Conservation (phyloP, 2,888 invertebrate species). For the Mimumesa dahlbomi region DNA sequence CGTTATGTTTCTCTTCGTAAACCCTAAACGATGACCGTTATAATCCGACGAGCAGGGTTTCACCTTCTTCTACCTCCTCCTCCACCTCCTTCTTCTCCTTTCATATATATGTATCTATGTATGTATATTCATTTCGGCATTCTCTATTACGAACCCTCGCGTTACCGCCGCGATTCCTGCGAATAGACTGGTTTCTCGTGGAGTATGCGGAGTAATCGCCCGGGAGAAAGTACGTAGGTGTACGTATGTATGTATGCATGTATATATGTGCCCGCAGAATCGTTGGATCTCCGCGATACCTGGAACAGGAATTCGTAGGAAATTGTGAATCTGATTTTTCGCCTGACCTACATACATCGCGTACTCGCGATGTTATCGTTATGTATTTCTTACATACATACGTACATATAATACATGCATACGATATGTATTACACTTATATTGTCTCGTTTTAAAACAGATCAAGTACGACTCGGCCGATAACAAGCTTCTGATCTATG, state of each 20-base stretch:
- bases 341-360: too few species aligned
- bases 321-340: too few species aligned
- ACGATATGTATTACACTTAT: constrained; percentile 13
- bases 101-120: too few species aligned
- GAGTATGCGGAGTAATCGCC: constrained; percentile 44
- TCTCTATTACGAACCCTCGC: constrained; percentile 39
- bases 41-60: constrained; percentile 28
- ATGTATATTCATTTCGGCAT: constrained; percentile 26
- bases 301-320: neutral
- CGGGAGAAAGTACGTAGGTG: constrained; percentile 53
- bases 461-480: too few species aligned
- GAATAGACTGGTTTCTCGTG: constrained; percentile 30
- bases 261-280: too few species aligned
- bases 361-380: too few species aligned
- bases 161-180: constrained; percentile 6
- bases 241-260: too few species aligned
- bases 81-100: too few species aligned
- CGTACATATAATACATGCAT: too few species aligned
- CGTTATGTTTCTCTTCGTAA: constrained; percentile 58
- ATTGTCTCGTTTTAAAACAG: too few species aligned
- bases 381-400: too few species aligned
- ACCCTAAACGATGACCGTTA: constrained; percentile 53
- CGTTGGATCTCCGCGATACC: constrained; percentile 38
- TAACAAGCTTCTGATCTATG: constrained; percentile 1
- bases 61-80: constrained; percentile 19